Evolutionary conservation across 2,888 invertebrate genomes (phyloP).

Genomic region (Nephrotoma guestfalica): DNA sequence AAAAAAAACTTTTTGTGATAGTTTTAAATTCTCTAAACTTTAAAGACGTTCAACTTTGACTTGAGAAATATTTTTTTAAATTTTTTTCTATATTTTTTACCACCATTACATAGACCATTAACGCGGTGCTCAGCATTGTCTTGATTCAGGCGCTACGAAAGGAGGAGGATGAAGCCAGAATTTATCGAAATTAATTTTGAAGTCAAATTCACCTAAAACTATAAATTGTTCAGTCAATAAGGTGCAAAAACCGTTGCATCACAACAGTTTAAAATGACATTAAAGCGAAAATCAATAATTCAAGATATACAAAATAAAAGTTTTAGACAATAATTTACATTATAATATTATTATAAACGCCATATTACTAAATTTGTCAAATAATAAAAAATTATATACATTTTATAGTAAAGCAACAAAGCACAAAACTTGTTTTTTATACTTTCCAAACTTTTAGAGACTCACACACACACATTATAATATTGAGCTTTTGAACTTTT

Average conservation of each 20-base stretch:
- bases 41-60: background rate
- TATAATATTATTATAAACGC: background rate
- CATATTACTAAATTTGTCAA: background rate
- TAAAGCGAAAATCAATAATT: background rate
- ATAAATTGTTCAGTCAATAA: background rate
- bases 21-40: background rate
- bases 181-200: constrained; percentile 33
- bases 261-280: background rate
- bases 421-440: background rate
- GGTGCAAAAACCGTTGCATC: background rate
- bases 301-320: background rate
- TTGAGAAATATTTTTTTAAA: constrained; percentile 9
- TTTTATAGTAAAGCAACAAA: background rate
- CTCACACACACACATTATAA: background rate
- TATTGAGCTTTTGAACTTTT: background rate
- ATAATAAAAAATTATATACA: background rate
- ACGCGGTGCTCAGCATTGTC: constrained; percentile 52
- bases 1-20: background rate
- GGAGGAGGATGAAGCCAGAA: constrained; percentile 48
- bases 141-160: constrained; percentile 60
- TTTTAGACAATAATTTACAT: background rate
- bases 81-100: constrained; percentile 14
- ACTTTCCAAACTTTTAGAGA: background rate
- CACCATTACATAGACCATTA: constrained; percentile 40
- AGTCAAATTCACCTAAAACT: background rate